Conservation (phyloP, 1,140 invertebrate species). For the Probaryconus sp. region DNA sequence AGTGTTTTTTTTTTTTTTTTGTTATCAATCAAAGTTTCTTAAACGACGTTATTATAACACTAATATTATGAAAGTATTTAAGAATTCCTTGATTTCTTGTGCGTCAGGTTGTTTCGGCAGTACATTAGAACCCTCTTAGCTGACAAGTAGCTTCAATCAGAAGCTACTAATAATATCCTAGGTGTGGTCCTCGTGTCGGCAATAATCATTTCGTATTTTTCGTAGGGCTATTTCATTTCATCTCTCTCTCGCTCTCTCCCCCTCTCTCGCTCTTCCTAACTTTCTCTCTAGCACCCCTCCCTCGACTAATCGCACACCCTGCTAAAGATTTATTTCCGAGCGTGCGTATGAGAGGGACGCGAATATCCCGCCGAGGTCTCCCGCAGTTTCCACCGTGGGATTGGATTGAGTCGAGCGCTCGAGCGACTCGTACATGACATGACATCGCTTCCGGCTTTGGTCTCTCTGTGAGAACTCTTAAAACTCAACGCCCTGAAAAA, state of each 20-base stretch:
- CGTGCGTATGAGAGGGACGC: constrained; percentile 65
- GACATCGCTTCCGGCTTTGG: constrained; percentile 64
- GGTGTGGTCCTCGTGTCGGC: constrained; percentile 61
- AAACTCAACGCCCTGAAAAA: constrained; percentile 52
- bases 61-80: too few species aligned
- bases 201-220: constrained; percentile 75
- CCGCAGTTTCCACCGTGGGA: constrained; percentile 76
- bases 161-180: constrained; percentile 74
- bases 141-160: constrained; percentile 72
- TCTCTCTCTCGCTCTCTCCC: constrained; percentile 43
- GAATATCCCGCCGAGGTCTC: constrained; percentile 74
- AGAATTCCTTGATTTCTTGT: constrained; percentile 65
- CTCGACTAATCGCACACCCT: constrained; percentile 75
- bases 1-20: too few species aligned
- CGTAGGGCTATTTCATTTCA: constrained; percentile 54
- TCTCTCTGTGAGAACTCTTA: constrained; percentile 69
- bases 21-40: too few species aligned
- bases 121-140: constrained; percentile 66
- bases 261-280: constrained; percentile 24
- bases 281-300: constrained; percentile 61
- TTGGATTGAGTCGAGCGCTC: constrained; percentile 71
- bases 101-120: constrained; percentile 65
- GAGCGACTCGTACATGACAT: constrained; percentile 64
- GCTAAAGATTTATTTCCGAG: constrained; percentile 76
- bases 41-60: too few species aligned